A percentile compares a stretch with the other conserved stretches of the same genome.
These are phyloP conservation scores for Otocyon megalotis DNA, from an alignment of 2,113 vertebrate species.

Conservation along the genomic window DNA sequence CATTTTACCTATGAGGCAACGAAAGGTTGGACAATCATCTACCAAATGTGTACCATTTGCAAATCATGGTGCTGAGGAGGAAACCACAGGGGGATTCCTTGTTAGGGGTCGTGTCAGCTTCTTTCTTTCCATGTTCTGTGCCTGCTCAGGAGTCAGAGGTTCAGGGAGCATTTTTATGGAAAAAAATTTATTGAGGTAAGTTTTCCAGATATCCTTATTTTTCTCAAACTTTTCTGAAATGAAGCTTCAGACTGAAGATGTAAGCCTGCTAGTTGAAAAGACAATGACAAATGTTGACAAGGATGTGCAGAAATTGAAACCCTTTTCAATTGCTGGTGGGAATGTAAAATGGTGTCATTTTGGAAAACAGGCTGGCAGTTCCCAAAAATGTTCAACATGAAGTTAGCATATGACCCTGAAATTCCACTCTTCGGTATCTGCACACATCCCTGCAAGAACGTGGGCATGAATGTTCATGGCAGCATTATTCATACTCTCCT, in stretches of 20 bases:
- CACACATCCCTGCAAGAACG: background rate
- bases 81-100: background rate
- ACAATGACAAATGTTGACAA: background rate
- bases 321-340: background rate
- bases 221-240: background rate
- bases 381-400: background rate
- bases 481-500: background rate
- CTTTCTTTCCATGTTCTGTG: background rate
- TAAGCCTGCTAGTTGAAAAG: background rate
- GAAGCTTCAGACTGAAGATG: background rate
- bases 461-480: background rate
- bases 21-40: background rate
- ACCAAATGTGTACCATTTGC: background rate
- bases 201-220: background rate
- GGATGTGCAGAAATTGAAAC: background rate
- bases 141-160: background rate
- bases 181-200: background rate
- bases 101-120: accelerated
- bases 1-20: background rate
- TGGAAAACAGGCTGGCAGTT: background rate
- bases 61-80: background rate
- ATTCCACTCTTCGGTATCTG: background rate
- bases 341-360: background rate
- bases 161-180: background rate
- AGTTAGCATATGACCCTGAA: background rate